These are phyloP conservation scores for Tenthredo scrophulariae DNA, from an alignment of 2,888 invertebrate genomes.

Conservation along the genomic window DNA sequence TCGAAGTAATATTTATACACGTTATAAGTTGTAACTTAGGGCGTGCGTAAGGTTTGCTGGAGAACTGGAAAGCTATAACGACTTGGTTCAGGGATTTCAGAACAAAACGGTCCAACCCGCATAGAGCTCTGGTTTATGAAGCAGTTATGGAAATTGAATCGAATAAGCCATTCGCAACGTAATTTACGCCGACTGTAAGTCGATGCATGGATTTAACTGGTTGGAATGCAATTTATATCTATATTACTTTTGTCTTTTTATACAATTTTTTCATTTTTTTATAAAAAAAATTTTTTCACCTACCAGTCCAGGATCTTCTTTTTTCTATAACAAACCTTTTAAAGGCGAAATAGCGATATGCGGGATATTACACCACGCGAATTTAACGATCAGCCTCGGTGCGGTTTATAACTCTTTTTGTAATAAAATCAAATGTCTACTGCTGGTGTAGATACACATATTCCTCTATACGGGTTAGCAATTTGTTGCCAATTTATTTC, in stretches of 20 bases:
- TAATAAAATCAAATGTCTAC: constrained; percentile 16
- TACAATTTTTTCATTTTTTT: not conserved
- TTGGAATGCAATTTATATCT: constrained; percentile 28
- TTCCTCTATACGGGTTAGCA: not conserved
- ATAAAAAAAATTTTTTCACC: not conserved
- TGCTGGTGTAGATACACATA: not conserved
- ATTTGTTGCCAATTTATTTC: constrained; percentile 40
- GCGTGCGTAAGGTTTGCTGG: not conserved
- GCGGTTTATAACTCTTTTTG: constrained; percentile 16
- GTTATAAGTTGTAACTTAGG: not conserved
- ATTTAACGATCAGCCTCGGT: not conserved
- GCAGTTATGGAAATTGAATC: constrained; percentile 53
- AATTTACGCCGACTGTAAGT: constrained; percentile 39
- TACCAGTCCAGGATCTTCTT: not conserved
- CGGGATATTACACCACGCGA: not conserved
- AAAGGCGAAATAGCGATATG: not conserved
- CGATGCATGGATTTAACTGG: constrained; percentile 38
- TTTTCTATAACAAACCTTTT: not conserved
- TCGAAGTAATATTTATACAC: not conserved
- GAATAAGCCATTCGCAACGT: constrained; percentile 45
- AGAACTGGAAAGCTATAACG: not conserved
- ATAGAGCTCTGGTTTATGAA: constrained; percentile 39
- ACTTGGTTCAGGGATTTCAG: constrained; percentile 16
- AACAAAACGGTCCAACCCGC: constrained; percentile 30
- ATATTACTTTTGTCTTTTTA: not conserved